Evolutionary conservation across 2,888 invertebrate species (phyloP).

Genomic region (Chrysopilus asiliformis): DNA sequence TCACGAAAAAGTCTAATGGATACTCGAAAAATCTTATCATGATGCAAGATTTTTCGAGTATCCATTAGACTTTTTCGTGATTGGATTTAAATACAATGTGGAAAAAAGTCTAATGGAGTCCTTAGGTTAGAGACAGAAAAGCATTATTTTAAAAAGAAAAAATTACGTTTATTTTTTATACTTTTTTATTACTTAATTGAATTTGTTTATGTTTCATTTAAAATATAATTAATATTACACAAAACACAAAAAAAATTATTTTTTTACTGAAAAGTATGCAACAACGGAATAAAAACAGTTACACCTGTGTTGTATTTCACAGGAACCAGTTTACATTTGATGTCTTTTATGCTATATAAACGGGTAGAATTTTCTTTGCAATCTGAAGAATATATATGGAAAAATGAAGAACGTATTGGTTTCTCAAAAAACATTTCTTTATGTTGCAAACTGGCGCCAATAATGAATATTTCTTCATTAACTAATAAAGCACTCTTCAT

Average conservation of each 20-base stretch:
- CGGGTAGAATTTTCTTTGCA: neutral
- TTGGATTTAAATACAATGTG: too few species aligned
- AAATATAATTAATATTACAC: neutral
- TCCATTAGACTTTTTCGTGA: too few species aligned
- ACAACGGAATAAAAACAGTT: neutral
- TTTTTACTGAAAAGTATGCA: neutral
- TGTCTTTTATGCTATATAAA: neutral
- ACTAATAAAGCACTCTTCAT: too few species aligned
- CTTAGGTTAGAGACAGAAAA: too few species aligned
- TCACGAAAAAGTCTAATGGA: too few species aligned
- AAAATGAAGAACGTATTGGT: conserved; percentile 1
- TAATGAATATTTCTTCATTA: too few species aligned
- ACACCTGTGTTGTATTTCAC: neutral
- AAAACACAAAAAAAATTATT: neutral
- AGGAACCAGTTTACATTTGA: neutral
- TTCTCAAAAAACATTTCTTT: conserved; percentile 1
- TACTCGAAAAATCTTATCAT: too few species aligned
- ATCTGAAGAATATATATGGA: neutral
- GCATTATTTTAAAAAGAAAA: too few species aligned
- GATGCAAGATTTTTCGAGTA: too few species aligned
- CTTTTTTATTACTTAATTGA: neutral
- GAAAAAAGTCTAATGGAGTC: too few species aligned
- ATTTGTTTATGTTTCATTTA: neutral
- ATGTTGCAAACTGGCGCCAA: too few species aligned
- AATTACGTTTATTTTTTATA: neutral